Conservation (phyloP, 1,140 invertebrate species). For the Trachymyrmex septentrionalis region DNA sequence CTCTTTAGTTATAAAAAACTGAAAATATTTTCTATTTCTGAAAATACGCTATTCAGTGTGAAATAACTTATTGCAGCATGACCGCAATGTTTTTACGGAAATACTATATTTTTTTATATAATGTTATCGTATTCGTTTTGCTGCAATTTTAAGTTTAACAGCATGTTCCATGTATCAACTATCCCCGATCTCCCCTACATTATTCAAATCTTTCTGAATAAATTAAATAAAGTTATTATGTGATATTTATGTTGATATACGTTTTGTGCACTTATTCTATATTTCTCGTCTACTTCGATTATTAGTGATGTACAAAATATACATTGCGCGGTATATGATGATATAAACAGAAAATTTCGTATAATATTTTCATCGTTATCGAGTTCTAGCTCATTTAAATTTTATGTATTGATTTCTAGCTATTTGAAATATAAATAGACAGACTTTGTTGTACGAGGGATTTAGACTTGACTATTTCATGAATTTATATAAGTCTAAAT, state of each 20-base stretch:
- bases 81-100: too few species aligned
- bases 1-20: too few species aligned
- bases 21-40: too few species aligned
- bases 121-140: too few species aligned
- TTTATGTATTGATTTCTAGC: slow-evolving; percentile 24
- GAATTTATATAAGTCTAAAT: slow-evolving; percentile 52
- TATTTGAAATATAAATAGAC: slow-evolving; percentile 21
- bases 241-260: background rate
- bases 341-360: slow-evolving; percentile 1
- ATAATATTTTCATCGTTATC: background rate
- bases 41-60: too few species aligned
- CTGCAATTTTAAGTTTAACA: too few species aligned
- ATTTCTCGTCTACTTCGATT: slow-evolving; percentile 8
- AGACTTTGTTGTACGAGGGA: slow-evolving; percentile 4
- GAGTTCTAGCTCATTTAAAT: background rate
- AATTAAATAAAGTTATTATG: slow-evolving; percentile 16
- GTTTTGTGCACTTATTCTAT: slow-evolving; percentile 11
- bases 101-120: too few species aligned
- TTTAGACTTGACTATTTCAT: slow-evolving; percentile 3
- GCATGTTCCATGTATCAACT: too few species aligned
- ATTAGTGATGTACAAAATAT: background rate
- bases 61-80: too few species aligned
- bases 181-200: too few species aligned
- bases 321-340: background rate
- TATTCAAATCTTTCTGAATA: slow-evolving; percentile 25